Percentiles rank a stretch among this genome's conserved stretches.
These are phyloP conservation scores for Platyrinchus mystaceus DNA, from an alignment of 2,797 vertebrate genomes.

Conservation along the genomic window DNA sequence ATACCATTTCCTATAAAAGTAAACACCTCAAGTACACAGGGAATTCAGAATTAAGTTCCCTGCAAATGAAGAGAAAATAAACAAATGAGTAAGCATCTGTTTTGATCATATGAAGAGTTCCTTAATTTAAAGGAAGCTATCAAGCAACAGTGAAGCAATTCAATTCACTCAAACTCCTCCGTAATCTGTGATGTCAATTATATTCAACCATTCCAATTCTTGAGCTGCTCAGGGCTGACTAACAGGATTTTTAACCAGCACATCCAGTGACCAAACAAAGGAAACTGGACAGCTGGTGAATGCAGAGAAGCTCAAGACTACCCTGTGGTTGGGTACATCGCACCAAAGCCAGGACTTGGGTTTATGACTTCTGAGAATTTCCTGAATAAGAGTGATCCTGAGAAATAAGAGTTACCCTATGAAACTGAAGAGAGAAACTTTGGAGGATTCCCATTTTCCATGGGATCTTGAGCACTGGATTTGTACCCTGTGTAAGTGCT, in stretches of 20 bases:
- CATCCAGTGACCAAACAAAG: not conserved
- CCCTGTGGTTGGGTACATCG: not conserved
- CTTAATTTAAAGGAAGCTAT: slow-evolving; percentile 20
- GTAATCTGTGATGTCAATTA: not conserved
- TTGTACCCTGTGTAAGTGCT: not conserved
- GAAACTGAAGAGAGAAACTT: not conserved
- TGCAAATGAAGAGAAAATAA: slow-evolving; percentile 24
- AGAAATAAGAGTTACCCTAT: not conserved
- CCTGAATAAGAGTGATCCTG: not conserved
- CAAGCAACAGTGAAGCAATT: not conserved
- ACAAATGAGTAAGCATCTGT: not conserved
- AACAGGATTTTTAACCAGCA: not conserved
- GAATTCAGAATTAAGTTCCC: slow-evolving; percentile 29
- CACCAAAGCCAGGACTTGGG: not conserved
- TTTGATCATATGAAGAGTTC: slow-evolving; percentile 35
- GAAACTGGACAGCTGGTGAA: not conserved
- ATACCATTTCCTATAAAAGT: not conserved
- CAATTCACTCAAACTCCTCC: not conserved
- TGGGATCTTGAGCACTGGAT: not conserved
- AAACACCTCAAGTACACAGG: not conserved
- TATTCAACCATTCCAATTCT: not conserved
- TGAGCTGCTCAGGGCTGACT: not conserved
- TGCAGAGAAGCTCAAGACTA: not conserved
- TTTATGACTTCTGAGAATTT: not conserved
- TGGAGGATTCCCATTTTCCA: accelerated